Conservation (phyloP, 1,140 invertebrate genomes). For the Pinna nobilis region DNA sequence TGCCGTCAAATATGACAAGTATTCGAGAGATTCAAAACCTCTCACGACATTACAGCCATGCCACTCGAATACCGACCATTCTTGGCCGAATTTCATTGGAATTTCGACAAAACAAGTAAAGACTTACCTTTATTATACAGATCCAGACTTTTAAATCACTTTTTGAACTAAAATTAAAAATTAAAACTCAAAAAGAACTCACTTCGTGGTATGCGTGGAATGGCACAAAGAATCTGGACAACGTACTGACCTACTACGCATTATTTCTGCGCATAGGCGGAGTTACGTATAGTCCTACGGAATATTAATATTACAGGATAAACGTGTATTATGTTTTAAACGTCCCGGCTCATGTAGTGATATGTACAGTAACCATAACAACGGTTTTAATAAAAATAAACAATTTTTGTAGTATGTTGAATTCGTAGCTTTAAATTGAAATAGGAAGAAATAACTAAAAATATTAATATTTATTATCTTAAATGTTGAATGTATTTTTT, state of each 20-base stretch:
- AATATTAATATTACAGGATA: too few species aligned
- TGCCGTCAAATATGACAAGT: constrained; percentile 83
- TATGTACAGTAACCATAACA: too few species aligned
- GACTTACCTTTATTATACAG: constrained; percentile 47
- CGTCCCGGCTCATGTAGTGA: too few species aligned
- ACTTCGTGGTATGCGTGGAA: constrained; percentile 94
- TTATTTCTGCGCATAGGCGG: constrained; percentile 83
- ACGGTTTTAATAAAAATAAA: too few species aligned
- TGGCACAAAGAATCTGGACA: constrained; percentile 96
- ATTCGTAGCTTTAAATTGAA: too few species aligned
- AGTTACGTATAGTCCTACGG: constrained; percentile 28
- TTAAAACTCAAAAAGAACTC: constrained; percentile 73
- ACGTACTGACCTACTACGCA: constrained; percentile 90
- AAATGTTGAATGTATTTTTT: too few species aligned
- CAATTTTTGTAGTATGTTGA: too few species aligned
- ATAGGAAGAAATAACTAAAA: too few species aligned
- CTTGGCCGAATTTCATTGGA: constrained; percentile 9
- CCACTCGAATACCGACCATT: constrained; percentile 78
- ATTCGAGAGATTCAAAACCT: constrained; percentile 81
- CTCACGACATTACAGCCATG: constrained; percentile 84
- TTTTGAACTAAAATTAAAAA: constrained; percentile 44
- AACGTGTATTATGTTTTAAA: too few species aligned
- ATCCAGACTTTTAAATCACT: constrained; percentile 34
- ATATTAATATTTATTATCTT: too few species aligned
- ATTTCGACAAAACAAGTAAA: constrained; percentile 12